A percentile compares a stretch with the other conserved stretches of the same genome.
phyloP scores from a whole-genome alignment of 2,797 vertebrate species.

The Sylvia borin region DNA sequence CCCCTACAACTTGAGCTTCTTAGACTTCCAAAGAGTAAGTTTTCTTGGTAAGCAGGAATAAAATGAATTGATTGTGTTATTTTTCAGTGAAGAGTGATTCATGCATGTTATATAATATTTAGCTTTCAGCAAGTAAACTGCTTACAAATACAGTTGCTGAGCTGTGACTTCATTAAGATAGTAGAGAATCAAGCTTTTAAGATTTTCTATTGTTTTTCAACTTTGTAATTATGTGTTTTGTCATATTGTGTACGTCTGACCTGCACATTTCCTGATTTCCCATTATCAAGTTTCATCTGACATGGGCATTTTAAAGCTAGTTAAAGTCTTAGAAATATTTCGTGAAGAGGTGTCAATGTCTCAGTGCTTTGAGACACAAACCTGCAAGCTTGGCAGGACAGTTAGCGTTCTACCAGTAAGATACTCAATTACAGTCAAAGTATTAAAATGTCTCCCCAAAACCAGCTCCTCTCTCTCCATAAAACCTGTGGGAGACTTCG shows the following conservation, averaged over 20 bases:
- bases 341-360: not conserved
- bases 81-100: not conserved
- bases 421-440: not conserved
- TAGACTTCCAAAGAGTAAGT: constrained; percentile 27
- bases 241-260: not conserved
- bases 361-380: not conserved
- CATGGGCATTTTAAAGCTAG: not conserved
- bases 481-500: not conserved
- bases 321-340: not conserved
- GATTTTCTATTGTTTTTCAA: not conserved
- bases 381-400: not conserved
- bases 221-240: not conserved
- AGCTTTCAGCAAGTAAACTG: not conserved
- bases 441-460: not conserved
- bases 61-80: not conserved
- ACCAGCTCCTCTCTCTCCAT: not conserved
- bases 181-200: not conserved
- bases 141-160: not conserved
- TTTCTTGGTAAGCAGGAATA: constrained; percentile 4
- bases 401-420: not conserved
- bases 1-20: constrained; percentile 5
- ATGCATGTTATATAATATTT: not conserved
- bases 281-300: not conserved
- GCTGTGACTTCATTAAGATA: not conserved
- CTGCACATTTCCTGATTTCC: not conserved